Evolutionary conservation across 1,140 invertebrate genomes (phyloP), one percentile per base, ranked within the genome.

Genomic region (Lordiphosa clarofinis): DNA sequence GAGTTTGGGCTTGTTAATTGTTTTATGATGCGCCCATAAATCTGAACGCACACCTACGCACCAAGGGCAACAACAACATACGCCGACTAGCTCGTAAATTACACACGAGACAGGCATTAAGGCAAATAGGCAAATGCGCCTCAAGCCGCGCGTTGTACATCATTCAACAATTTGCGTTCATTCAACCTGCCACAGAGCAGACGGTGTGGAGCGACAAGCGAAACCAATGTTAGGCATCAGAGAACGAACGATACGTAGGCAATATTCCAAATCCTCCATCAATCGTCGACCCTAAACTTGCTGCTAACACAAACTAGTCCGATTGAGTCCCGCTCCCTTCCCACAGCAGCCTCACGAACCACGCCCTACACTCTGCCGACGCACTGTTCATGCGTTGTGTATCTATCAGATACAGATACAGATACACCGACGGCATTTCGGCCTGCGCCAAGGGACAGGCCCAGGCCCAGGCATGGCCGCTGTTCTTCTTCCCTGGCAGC

Each of bases 1-100:
- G 78, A 84, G 78, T 84, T 84, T 68, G 61, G 58, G 69, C 79
- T 84, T 84, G 79, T 84, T 84, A 84, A 84, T 84, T 84, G 78
- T 84, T 84, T 84, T 84, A 84, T 84, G 79, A 84, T 84, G 78
- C 78, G 44, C 56, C 53, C 79, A 84, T 84, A 84, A 84, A 84
- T 84, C 78, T 75, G 56, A 72, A 44, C 58, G 58, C 46, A 52
- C 19, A 44, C 65, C 38, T 43, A 31, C 50, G 62, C 50, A 40
- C 19, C 43, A 28, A 44, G 21, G 9, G 24, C 19, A 46, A 42
- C 43, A 11, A 33, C 43, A 81, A 72, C 76, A 73, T 78, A 72
- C 67, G 76, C 54, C 46, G 56, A 38, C 54, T 19, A 55, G 64
- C 63, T 84, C 78, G 60, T 82, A 84, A 82, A 82, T 78, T 62